Evolutionary conservation across 2,888 invertebrate genomes (phyloP), one percentile per base, ranked within the genome.

Genomic region (Drosophila leonis): DNA sequence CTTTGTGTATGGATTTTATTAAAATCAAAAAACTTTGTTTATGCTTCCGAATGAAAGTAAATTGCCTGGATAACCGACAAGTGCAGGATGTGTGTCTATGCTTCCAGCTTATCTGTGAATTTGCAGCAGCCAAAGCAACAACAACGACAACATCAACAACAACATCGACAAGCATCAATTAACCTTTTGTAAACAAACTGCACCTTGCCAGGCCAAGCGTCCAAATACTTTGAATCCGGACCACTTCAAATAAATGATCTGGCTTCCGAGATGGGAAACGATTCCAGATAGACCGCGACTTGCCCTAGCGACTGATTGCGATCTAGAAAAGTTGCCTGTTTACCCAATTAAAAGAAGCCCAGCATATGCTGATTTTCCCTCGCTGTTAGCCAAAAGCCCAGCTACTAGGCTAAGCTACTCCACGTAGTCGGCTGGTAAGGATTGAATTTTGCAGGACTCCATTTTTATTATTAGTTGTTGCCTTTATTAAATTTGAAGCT

Each of bases 261-360:
- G n/a, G 37, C 8, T 39, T 3, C 2, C 4, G 9, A 70, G 79
- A 81, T 79, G 65, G 33, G 20, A 61, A 44, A 15, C 24, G 46
- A 33, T 46, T 52, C 51, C n/a, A 77, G 63, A 72, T 66, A 62
- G 72, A 65, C 51, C 51, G 37, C 49, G 46, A 46, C 33, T 71
- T 57, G 61, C 71, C 64, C 66, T 65, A 57, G 37, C 56, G 54
- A 69, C 18, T 63, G 76, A 82, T 74, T 71, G 55, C 54, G 60
- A 83, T 76, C 76, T 57, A 1, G n/a, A 55, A 33, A 31, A 49
- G 48, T 70, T 33, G 48, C 12, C 41, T 76, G 61, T 75, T 75
- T 70, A 73, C 77, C 83, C 91, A 92, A 91, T 92, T 90, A 90
- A 86, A 80, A 69, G 90, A 91, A 91, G 84, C 90, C 81, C 72